Base-by-base conservation (phyloP, 2,888 invertebrate genomes). In the Dasypolia templi region DNA sequence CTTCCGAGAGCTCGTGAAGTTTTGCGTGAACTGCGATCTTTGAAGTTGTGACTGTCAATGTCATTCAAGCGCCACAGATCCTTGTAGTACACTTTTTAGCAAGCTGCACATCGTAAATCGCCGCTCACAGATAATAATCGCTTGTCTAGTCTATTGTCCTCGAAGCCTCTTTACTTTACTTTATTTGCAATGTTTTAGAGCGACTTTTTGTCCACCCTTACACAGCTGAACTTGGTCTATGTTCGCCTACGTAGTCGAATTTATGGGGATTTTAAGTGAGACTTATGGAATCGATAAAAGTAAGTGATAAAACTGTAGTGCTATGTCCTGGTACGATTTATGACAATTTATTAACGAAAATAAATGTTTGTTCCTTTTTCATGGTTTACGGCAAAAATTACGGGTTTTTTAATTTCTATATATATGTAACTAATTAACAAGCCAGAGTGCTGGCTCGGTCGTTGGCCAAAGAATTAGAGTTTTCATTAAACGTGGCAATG, bases 201-300 rank as follows among this genome's bases (percentile, higher is more conserved):
- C 53, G 14, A 75, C 35, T 72, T 83, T 77, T 72, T 62, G 42
- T 61, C 64, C 29, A 72, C 75, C 71, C 77, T 65, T 51, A 79
- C 81, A 58, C 49, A 72, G 26, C 66, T 72, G 67, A 76, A 76
- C 73, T 73, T 79, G 66, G 67, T 75, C 53, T 59, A n/a, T 63
- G 35, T 49, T 63, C 69, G 63, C 83, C 83, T 75, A 79, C 81
- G 77, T 77, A 66, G n/a, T 35, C 59, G 58, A 73, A 81, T 83
- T 81, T 85, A 85, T 72, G 26, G 68, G 26, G 59, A 72, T 82
- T 83, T 85, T 75, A 85, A 71, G 68, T 63, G 32, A 58, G 75
- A 82, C 85, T 79, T 85, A 85, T 85, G 12, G 71, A 72, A 77
- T 71, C 66, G 84, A 83, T 83, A 81, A 77, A 76, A 66, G 53